phyloP scores from a whole-genome alignment of 2,888 invertebrate species.

The Azorinus chamasolen region DNA sequence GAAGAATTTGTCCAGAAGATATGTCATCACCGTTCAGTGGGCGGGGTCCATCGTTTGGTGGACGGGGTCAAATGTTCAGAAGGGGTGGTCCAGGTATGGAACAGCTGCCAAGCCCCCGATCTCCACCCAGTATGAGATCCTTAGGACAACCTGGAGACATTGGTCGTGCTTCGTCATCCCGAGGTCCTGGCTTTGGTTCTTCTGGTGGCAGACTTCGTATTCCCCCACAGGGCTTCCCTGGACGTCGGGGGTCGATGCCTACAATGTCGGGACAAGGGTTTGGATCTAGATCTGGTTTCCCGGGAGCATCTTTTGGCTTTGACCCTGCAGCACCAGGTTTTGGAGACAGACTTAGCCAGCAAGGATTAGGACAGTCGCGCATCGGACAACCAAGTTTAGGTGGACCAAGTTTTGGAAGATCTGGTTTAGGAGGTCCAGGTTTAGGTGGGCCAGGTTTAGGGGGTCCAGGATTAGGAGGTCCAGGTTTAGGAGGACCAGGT shows the following conservation, averaged over 20 bases:
- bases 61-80: background rate
- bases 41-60: background rate
- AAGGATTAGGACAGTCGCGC: too few relatives aligned
- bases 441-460: too few relatives aligned
- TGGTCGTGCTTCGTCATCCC: background rate
- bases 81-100: background rate
- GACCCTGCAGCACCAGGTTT: too few relatives aligned
- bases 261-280: background rate
- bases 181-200: background rate
- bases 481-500: too few relatives aligned
- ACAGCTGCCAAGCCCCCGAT: background rate
- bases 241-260: background rate
- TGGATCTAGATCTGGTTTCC: background rate
- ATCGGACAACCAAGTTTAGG: too few relatives aligned
- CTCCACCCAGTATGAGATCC: background rate
- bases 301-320: too few relatives aligned
- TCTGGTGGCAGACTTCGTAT: background rate
- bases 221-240: background rate
- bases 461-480: too few relatives aligned
- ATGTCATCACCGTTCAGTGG: constrained; percentile 3
- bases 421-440: background rate
- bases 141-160: background rate
- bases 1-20: constrained; percentile 29
- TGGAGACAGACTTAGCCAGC: too few relatives aligned
- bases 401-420: too few relatives aligned